These are phyloP conservation scores for Podargus strigoides DNA, from an alignment of 2,797 vertebrate species.

Conservation along the genomic window DNA sequence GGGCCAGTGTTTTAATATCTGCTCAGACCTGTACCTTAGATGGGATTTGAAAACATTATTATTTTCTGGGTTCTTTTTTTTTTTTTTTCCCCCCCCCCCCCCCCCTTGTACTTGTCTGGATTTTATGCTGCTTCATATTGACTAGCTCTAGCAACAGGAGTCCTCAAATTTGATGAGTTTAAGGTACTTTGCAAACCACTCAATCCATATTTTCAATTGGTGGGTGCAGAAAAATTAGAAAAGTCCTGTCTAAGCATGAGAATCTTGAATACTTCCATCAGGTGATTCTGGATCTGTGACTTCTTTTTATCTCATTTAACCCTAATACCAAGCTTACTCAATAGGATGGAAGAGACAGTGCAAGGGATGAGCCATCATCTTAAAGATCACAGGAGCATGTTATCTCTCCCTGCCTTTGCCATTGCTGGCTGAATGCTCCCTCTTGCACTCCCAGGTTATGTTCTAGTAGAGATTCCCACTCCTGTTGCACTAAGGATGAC, in stretches of 20 bases:
- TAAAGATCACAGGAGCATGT: neutral
- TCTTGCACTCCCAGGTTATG: neutral
- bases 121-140: neutral
- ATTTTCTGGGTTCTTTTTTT: neutral
- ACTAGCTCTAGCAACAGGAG: neutral
- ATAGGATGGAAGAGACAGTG: neutral
- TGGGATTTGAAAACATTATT: neutral
- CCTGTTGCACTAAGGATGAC: rapidly evolving
- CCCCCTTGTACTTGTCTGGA: neutral
- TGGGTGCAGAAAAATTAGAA: neutral
- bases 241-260: neutral
- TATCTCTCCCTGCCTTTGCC: neutral
- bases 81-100: too few species aligned
- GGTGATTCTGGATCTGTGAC: neutral
- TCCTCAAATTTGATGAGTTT: neutral
- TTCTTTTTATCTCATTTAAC: neutral
- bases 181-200: neutral
- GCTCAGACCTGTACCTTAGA: neutral
- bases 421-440: neutral
- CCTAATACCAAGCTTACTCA: neutral
- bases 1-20: neutral
- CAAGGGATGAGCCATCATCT: neutral
- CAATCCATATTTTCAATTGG: neutral
- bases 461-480: neutral
- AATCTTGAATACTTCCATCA: neutral